Base-by-base conservation (phyloP, 2,113 vertebrate species). In the Anguilla rostrata region DNA sequence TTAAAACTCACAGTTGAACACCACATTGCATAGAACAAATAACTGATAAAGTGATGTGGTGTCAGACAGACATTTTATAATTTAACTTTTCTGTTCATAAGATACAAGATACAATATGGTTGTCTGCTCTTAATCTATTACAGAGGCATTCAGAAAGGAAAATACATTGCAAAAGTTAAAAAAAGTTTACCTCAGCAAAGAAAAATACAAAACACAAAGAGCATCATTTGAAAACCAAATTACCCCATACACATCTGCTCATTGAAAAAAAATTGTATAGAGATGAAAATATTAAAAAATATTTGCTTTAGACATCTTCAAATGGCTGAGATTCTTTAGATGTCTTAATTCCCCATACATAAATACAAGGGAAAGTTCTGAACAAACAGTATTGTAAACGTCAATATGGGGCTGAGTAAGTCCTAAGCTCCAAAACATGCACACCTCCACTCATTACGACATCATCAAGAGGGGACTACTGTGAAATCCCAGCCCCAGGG, bases 221-320 rank as follows among this genome's bases (percentile, higher is more conserved):
- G 22, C 41, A 82, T 46, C 43, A 57, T 86, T 63, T 56, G 80
- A 86, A 86, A 86, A 63, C 39, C 79, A 81, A 12, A 63, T 86
- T 81, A 20, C 39, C 39, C 14, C 2, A 26, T 26, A 43, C 56
- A 39, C 39, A 63, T 15, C 60, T 56, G 49, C 15, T 82, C 22
- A 29, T 29, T 53, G 26, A 60, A 15, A 83, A 60, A 39, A 14
- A 34, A 34, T 34, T 60, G 12, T 78, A 81, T 14, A 39, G n/a
- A 57, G 46, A 39, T 39, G 34, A 16, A 85, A 85, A 85, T 85
- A 85, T 85, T 60, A 0, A 20, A 66, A 22, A 66, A 29, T 86
- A 41, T 81, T 81, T 56, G 29, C 78, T 81, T 41, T 81, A 63
- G 81, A 75, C 66, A 75, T 2, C 66, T 75, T 75, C 8, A 71